Evolutionary conservation across 2,888 invertebrate species (phyloP).

Genomic region (Aquatica leii): DNA sequence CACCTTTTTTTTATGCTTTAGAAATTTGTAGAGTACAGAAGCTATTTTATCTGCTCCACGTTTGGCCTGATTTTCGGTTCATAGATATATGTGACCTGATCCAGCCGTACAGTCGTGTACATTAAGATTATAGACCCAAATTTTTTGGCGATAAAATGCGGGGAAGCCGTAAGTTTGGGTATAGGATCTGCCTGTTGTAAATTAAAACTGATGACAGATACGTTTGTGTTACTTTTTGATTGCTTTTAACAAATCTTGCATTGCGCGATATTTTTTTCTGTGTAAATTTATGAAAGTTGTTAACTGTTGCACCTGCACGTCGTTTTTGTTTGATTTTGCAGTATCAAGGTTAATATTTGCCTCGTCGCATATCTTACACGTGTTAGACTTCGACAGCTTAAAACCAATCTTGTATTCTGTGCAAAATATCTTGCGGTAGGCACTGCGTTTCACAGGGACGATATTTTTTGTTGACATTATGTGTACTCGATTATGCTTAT

Average conservation of each 20-base stretch:
- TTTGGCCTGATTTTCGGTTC: not conserved
- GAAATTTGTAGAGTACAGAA: not conserved
- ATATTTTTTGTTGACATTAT: not conserved
- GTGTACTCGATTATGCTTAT: no score
- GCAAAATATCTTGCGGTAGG: constrained; percentile 36
- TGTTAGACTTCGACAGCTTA: constrained; percentile 40
- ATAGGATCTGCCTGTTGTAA: not conserved
- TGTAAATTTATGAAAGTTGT: constrained; percentile 25
- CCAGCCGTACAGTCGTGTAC: no score
- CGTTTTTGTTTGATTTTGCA: constrained; percentile 6
- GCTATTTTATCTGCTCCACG: not conserved
- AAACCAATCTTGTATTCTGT: constrained; percentile 40
- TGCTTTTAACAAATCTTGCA: constrained; percentile 25
- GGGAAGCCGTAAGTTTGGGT: not conserved
- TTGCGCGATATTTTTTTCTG: constrained; percentile 28
- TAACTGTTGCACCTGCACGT: not conserved
- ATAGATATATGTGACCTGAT: no score
- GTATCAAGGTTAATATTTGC: no score
- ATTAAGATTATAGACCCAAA: no score
- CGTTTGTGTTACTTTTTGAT: constrained; percentile 4
- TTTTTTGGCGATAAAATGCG: no score
- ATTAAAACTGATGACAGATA: not conserved
- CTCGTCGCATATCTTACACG: constrained; percentile 33
- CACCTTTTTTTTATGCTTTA: no score
- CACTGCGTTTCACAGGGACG: not conserved